Percentiles rank a stretch among this genome's conserved stretches.
Evolutionary conservation across 1,140 invertebrate species (phyloP).

Genomic region (Scaptomyza montana): DNA sequence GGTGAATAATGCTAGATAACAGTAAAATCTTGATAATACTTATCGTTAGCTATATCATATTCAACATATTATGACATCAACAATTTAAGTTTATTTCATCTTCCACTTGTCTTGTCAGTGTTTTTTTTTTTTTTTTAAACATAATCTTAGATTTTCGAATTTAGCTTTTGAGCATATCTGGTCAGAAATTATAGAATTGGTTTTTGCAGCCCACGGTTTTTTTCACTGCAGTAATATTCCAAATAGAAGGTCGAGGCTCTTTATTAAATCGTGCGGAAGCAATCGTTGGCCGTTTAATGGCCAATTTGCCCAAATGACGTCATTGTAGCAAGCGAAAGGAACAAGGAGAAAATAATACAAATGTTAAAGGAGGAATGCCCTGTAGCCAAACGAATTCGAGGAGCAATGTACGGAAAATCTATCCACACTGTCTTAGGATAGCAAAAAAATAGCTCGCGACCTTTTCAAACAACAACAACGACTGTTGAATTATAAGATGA

Average conservation of each 20-base stretch:
- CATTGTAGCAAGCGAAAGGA: conserved; percentile 56
- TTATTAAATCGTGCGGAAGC: conserved; percentile 78
- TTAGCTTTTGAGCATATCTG: too few relatives aligned
- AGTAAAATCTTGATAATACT: too few relatives aligned
- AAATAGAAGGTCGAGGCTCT: conserved; percentile 18
- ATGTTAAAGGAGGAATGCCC: conserved; percentile 19
- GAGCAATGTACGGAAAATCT: conserved; percentile 35
- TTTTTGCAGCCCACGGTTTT: too few relatives aligned
- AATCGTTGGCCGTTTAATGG: conserved; percentile 72
- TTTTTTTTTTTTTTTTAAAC: too few relatives aligned
- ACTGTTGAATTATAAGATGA: neutral
- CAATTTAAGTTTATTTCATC: too few relatives aligned
- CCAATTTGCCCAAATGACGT: conserved; percentile 76
- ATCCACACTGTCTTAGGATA: conserved; percentile 59
- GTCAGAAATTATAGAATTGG: too few relatives aligned
- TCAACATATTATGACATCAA: too few relatives aligned
- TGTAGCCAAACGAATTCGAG: neutral
- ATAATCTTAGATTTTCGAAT: too few relatives aligned
- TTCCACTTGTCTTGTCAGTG: too few relatives aligned
- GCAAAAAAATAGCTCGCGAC: conserved; percentile 61
- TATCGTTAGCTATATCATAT: too few relatives aligned
- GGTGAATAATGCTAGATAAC: too few relatives aligned
- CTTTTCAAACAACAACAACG: conserved; percentile 37
- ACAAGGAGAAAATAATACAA: neutral
- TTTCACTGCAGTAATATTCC: too few relatives aligned